Evolutionary conservation across 2,113 vertebrate genomes (phyloP).

Genomic region (Rhinopomastus cyanomelas): DNA sequence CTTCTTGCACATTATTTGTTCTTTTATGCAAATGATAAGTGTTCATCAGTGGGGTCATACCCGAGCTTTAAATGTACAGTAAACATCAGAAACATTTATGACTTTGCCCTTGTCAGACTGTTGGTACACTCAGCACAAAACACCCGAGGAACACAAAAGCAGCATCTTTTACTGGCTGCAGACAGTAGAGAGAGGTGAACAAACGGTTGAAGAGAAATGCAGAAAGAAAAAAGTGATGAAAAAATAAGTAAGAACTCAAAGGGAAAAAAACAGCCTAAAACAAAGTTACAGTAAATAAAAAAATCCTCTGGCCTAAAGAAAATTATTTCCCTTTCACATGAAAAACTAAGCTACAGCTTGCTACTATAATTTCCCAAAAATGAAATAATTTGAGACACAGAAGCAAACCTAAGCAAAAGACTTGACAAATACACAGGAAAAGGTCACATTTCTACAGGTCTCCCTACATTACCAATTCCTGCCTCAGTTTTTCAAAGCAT

Average conservation of each 20-base stretch:
- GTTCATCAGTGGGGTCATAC: neutral
- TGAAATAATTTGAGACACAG: neutral
- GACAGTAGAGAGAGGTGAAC: neutral
- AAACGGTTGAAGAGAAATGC: neutral
- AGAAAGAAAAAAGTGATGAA: neutral
- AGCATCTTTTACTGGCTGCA: neutral
- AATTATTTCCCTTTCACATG: neutral
- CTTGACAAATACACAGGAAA: rapidly evolving
- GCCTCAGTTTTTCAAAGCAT: neutral
- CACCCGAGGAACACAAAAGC: neutral
- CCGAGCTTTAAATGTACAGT: neutral
- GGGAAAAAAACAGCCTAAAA: neutral
- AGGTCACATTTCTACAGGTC: rapidly evolving
- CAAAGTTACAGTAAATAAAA: neutral
- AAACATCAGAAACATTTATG: neutral
- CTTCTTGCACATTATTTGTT: neutral
- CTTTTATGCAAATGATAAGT: neutral
- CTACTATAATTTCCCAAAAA: neutral
- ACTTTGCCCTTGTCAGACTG: neutral
- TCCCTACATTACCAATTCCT: neutral
- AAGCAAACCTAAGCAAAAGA: neutral
- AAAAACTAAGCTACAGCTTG: neutral
- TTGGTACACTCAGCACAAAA: neutral
- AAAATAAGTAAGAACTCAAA: neutral
- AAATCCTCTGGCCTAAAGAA: neutral